These are phyloP conservation scores for Bedellia somnulentella DNA, from an alignment of 2,888 invertebrate species.

Conservation along the genomic window DNA sequence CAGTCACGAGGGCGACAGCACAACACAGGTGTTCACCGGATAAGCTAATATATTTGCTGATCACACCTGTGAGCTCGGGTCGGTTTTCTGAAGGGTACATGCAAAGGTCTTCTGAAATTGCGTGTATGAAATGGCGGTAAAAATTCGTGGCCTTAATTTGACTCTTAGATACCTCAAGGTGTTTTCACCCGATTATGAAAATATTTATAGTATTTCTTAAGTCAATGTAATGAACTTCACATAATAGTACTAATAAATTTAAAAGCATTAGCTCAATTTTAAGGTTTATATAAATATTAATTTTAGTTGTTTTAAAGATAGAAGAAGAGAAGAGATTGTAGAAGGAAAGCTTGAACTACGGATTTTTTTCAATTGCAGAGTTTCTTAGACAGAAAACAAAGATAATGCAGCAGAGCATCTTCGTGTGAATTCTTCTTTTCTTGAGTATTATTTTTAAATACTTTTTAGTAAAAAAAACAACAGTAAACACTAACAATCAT, in stretches of 20 bases:
- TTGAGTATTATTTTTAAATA: too few relatives aligned
- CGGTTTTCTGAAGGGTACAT: slow-evolving; percentile 1
- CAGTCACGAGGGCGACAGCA: background rate
- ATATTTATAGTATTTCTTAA: background rate
- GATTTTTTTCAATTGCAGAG: too few relatives aligned
- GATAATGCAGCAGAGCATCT: too few relatives aligned
- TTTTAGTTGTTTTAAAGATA: too few relatives aligned
- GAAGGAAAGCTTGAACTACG: too few relatives aligned
- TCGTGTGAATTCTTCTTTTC: too few relatives aligned
- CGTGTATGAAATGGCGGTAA: background rate
- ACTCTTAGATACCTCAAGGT: background rate
- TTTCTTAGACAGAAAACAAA: too few relatives aligned
- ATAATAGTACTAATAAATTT: background rate
- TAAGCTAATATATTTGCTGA: slow-evolving; percentile 1
- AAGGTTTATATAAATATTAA: too few relatives aligned
- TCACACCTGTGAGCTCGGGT: background rate
- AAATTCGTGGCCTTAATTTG: background rate
- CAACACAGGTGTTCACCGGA: slow-evolving; percentile 2
- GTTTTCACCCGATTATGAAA: background rate
- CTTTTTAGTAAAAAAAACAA: too few relatives aligned
- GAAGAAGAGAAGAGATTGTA: too few relatives aligned
- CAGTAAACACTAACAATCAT: too few relatives aligned
- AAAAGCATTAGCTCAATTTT: too few relatives aligned
- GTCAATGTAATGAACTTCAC: background rate
- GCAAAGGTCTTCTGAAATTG: background rate